Evolutionary conservation across 1,140 invertebrate species (phyloP), one percentile per base, ranked within the genome.

Genomic region (Zaprionus africanus): DNA sequence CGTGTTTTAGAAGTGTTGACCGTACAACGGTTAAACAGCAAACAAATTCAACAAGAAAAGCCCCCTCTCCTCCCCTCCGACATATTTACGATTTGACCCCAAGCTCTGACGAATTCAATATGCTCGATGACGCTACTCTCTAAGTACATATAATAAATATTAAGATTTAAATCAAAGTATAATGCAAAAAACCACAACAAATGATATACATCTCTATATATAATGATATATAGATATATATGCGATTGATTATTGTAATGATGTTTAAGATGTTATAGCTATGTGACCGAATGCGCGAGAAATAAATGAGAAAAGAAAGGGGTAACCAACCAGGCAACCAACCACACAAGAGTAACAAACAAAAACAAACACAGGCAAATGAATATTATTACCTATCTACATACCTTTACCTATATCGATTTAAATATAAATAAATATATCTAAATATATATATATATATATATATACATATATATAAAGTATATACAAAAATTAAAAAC

Each of bases 121-220:
- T 90, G 85, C 85, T 90, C 82, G 85, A 90, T 90, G 85, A 90
- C 86, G 85, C 85, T 90, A 90, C 85, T 90, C 85, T 90, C 85
- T 90, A 90, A 90, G 85, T 90, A 90, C 76, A 88, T 85, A 90
- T 74, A 81, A 58, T 90, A 90, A 58, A 66, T 74, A 74, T 76
- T 90, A 90, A 85, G 79, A 58, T 90, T 75, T 69, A 88, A 90
- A 79, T 79, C 78, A 66, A 90, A 81, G 81, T 84, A 88, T 79
- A 54, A 75, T 68, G 19, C 19, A 66, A 26, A 60, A 66, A 19
- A 60, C 2, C 5, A 71, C 54, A 59, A 59, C 22, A 53, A 24
- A 38, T 34, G 34, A 68, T 61, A 46, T 58, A 62, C 38, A 26
- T 68, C 63, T 60, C 63, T 51, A 68, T 61, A 69, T 66, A 65